Evolutionary conservation across 2,797 vertebrate species (phyloP).

Genomic region (Gobio occitaniae): DNA sequence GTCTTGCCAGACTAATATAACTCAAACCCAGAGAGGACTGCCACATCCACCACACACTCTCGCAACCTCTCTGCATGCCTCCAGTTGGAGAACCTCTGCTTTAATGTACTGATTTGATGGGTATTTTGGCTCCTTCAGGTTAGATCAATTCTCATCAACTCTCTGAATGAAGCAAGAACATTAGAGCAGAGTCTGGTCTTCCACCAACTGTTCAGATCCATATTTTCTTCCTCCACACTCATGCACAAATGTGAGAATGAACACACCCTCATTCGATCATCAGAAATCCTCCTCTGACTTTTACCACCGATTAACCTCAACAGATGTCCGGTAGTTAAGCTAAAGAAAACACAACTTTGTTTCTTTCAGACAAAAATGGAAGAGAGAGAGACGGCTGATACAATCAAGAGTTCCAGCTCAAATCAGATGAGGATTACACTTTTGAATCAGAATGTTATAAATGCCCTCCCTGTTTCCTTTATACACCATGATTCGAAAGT

Average conservation of each 20-base stretch:
- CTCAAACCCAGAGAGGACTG: background rate
- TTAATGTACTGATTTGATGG: background rate
- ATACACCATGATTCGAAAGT: background rate
- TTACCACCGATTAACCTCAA: background rate
- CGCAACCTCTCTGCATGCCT: background rate
- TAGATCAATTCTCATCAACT: constrained; percentile 28
- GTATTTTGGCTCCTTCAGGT: constrained; percentile 2
- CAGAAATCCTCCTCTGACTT: background rate
- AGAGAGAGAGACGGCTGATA: background rate
- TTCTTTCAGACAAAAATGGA: background rate
- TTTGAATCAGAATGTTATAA: constrained; percentile 14
- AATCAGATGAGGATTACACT: background rate
- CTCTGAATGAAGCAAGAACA: constrained; percentile 13
- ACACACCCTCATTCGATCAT: constrained; percentile 35
- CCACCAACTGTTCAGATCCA: constrained; percentile 34
- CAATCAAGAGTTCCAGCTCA: background rate
- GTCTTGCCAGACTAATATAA: background rate
- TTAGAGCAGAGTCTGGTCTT: constrained; percentile 19
- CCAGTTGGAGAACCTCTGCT: background rate
- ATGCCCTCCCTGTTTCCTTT: background rate
- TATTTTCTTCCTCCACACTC: constrained; percentile 41
- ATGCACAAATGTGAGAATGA: constrained; percentile 24
- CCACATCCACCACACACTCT: background rate
- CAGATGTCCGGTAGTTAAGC: constrained; percentile 22
- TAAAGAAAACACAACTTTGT: constrained; percentile 16